phyloP scores from a whole-genome alignment of 2,888 invertebrate genomes.

The Abrostola tripartita region DNA sequence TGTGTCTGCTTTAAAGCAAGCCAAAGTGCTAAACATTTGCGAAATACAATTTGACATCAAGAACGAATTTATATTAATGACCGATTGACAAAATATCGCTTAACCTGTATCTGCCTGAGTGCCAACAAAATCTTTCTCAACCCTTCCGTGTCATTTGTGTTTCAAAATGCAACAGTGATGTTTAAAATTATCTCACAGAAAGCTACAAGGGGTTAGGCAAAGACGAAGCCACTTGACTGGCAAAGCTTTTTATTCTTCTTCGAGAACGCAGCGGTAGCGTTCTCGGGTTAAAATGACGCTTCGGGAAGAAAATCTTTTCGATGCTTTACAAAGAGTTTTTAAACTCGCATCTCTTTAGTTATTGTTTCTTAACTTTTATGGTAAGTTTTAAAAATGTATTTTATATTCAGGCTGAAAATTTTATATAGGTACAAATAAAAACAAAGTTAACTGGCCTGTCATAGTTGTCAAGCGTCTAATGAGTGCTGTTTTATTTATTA shows the following conservation, averaged over 20 bases:
- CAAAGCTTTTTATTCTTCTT: constrained; percentile 62
- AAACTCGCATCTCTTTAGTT: too few species aligned
- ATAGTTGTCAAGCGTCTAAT: too few species aligned
- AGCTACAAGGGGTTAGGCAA: constrained; percentile 49
- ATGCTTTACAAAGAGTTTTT: background rate
- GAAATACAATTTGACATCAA: too few species aligned
- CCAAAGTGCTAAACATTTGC: too few species aligned
- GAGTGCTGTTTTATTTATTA: too few species aligned
- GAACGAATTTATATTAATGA: too few species aligned
- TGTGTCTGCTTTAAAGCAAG: too few species aligned
- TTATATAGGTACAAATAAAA: too few species aligned
- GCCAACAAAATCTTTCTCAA: background rate
- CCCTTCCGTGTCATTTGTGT: background rate
- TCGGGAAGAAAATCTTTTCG: background rate
- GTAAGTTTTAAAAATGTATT: too few species aligned
- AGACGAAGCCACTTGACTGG: constrained; percentile 61
- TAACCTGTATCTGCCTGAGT: background rate
- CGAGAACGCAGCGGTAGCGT: constrained; percentile 43
- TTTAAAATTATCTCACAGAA: constrained; percentile 22
- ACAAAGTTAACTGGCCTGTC: too few species aligned
- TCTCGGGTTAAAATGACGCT: constrained; percentile 55
- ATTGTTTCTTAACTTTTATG: too few species aligned
- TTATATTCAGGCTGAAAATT: too few species aligned
- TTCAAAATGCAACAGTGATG: constrained; percentile 31
- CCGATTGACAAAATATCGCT: background rate